Evolutionary conservation across 2,113 vertebrate species (phyloP).

Genomic region (Scopus umbretta): DNA sequence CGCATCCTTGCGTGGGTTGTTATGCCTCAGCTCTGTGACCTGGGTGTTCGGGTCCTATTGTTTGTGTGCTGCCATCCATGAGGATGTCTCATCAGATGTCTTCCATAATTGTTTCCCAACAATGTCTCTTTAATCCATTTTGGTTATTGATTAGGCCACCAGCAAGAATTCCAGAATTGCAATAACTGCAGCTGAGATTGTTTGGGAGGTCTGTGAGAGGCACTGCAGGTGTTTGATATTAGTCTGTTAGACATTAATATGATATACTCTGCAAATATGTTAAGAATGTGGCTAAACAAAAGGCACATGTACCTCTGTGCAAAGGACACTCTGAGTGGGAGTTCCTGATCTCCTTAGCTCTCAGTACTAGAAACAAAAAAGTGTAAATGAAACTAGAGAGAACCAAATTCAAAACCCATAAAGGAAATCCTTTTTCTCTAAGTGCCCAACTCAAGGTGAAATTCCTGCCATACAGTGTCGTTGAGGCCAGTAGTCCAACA

Average conservation of each 20-base stretch:
- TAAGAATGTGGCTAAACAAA: neutral
- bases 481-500: neutral
- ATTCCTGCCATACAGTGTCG: neutral
- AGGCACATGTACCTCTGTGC: neutral
- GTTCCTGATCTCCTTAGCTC: neutral
- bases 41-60: neutral
- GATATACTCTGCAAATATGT: neutral
- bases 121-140: neutral
- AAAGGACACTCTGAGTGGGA: neutral
- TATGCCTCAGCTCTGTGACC: neutral
- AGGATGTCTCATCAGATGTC: neutral
- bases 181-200: neutral
- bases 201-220: neutral
- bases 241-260: conserved; percentile 38
- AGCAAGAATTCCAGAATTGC: neutral
- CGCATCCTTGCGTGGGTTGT: neutral
- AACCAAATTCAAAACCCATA: neutral
- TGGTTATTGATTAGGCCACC: neutral
- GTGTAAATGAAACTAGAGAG: neutral
- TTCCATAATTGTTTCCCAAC: neutral
- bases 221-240: neutral
- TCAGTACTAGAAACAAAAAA: neutral
- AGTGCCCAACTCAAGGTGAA: neutral
- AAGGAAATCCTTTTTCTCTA: neutral
- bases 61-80: neutral